A percentile compares a stretch with the other conserved stretches of the same genome.
Conservation (phyloP, 2,797 vertebrate species). For the Leuciscus waleckii region DNA sequence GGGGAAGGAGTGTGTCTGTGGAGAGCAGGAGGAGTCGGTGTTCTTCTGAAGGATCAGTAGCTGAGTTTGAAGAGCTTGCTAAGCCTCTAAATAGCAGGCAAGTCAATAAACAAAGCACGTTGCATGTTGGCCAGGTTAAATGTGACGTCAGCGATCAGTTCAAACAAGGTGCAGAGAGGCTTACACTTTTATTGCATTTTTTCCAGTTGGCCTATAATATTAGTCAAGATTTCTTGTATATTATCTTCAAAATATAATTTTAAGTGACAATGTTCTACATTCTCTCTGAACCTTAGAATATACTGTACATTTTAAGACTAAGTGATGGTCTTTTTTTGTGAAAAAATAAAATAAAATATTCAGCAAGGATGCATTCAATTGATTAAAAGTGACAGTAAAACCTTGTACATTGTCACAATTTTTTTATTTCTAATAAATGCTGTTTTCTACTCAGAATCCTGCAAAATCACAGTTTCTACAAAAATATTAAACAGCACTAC, state of each 20-base stretch:
- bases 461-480: background rate
- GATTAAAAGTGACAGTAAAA: background rate
- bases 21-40: constrained; percentile 85
- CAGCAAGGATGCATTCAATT: background rate
- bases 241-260: background rate
- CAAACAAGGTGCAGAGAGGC: background rate
- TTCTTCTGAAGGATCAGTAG: constrained; percentile 84
- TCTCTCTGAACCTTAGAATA: background rate
- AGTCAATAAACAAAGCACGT: constrained; percentile 25
- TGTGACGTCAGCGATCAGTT: background rate
- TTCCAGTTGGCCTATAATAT: background rate
- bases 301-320: background rate
- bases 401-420: background rate
- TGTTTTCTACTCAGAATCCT: background rate
- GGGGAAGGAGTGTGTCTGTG: constrained; percentile 76
- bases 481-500: background rate
- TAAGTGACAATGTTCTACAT: background rate
- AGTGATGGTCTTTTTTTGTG: background rate
- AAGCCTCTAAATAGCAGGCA: constrained; percentile 72
- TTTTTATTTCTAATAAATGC: background rate
- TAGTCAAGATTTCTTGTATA: background rate
- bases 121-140: background rate
- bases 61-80: constrained; percentile 82
- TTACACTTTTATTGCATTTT: background rate
- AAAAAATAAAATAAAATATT: background rate